A percentile compares a stretch with the other conserved stretches of the same genome.
Conservation (phyloP, 2,888 invertebrate species). For the Myopa testacea region DNA sequence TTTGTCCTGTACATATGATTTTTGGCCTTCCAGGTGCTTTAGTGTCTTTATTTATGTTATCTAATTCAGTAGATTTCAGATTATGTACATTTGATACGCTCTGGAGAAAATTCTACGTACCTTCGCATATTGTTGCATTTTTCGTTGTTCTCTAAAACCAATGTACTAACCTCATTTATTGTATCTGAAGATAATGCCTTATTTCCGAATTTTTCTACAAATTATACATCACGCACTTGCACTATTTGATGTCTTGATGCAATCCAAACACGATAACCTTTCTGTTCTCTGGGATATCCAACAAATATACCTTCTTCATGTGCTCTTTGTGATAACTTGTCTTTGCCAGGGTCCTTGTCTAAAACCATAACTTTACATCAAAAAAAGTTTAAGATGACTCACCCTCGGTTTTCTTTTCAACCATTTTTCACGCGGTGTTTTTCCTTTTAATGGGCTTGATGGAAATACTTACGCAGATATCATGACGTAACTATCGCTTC, state of each 20-base stretch:
- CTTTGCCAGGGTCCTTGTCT: constrained; percentile 37
- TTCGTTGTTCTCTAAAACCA: not conserved
- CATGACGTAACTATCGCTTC: constrained; percentile 49
- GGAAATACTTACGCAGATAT: constrained; percentile 28
- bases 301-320: constrained; percentile 43
- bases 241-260: constrained; percentile 25
- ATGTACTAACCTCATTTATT: not conserved
- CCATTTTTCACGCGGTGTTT: constrained; percentile 16
- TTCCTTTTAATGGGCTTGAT: constrained; percentile 27
- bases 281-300: constrained; percentile 38
- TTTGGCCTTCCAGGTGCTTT: constrained; percentile 35
- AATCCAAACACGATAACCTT: constrained; percentile 41
- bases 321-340: constrained; percentile 36
- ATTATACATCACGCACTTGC: constrained; percentile 35
- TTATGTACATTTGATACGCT: not conserved
- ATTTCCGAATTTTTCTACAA: constrained; percentile 18
- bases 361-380: constrained; percentile 57
- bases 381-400: constrained; percentile 60
- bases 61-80: not conserved
- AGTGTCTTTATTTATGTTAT: not conserved
- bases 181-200: not conserved
- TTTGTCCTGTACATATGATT: constrained; percentile 30
- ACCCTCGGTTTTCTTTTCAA: constrained; percentile 50
- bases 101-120: constrained; percentile 25
- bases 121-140: not conserved